Conservation (phyloP, 2,113 vertebrate genomes). For the Tursiops truncatus region DNA sequence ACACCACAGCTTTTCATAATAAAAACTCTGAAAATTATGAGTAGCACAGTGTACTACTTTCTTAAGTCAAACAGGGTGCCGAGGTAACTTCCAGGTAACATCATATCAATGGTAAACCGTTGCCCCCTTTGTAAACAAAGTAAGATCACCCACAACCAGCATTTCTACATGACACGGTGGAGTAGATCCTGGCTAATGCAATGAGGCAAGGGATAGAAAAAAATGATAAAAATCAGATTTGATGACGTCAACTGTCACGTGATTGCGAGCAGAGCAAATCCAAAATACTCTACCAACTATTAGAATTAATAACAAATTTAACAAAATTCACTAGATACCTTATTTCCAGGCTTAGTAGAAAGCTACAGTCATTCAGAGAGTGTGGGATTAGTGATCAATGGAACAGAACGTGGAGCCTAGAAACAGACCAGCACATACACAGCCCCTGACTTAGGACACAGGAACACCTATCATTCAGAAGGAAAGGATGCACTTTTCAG, state of each 20-base stretch:
- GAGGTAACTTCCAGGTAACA: too few species aligned
- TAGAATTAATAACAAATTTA: too few species aligned
- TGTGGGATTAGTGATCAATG: fast-evolving
- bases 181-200: fast-evolving
- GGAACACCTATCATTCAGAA: background rate
- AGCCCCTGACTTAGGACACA: background rate
- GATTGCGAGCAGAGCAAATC: background rate
- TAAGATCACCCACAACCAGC: too few species aligned
- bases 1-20: background rate
- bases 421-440: too few species aligned
- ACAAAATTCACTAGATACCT: background rate
- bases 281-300: background rate
- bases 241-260: background rate
- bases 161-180: fast-evolving
- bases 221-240: fast-evolving
- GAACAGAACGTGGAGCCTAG: background rate
- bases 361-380: fast-evolving
- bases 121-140: background rate
- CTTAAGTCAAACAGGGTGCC: too few species aligned
- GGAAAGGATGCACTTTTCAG: background rate
- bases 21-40: background rate
- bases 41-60: background rate
- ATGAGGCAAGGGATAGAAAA: background rate
- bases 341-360: background rate
- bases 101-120: fast-evolving